Percentiles rank a stretch among this genome's conserved stretches.
These are phyloP conservation scores for Sardinella longiceps DNA, from an alignment of 2,797 vertebrate genomes.

Conservation along the genomic window DNA sequence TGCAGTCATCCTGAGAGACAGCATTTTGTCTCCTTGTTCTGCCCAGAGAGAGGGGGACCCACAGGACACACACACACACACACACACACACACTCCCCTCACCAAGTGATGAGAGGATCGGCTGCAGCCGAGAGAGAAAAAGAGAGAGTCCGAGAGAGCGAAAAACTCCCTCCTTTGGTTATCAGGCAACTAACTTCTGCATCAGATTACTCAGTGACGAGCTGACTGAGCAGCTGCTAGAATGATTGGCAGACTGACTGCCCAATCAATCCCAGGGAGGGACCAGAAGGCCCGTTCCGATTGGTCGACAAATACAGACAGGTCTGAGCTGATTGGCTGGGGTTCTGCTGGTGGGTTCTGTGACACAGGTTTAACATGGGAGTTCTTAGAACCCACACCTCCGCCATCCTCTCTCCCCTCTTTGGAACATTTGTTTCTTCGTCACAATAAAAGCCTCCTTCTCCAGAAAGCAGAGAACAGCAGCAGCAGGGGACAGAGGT, in stretches of 20 bases:
- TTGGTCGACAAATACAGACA: background rate
- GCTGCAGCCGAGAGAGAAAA: background rate
- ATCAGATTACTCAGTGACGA: background rate
- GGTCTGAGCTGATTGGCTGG: background rate
- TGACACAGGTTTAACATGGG: background rate
- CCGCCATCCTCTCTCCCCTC: background rate
- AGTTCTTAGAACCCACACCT: background rate
- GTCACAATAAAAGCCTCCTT: background rate
- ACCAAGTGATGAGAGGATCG: background rate
- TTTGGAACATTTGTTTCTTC: background rate
- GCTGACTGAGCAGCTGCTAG: background rate
- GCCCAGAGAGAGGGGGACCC: background rate
- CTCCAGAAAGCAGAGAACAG: background rate
- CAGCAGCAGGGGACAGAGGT: background rate
- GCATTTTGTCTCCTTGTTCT: constrained; percentile 32
- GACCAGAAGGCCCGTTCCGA: background rate
- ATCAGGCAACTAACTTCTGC: background rate
- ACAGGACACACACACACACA: constrained; percentile 34
- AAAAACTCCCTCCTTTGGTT: background rate
- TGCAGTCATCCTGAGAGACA: constrained; percentile 74
- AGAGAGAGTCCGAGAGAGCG: background rate
- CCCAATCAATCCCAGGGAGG: background rate
- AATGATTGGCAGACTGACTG: background rate
- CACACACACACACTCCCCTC: constrained; percentile 30
- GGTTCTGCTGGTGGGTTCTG: background rate